Evolutionary conservation across 2,888 invertebrate species (phyloP), one percentile per base, ranked within the genome.

Genomic region (Plutella xylostella): DNA sequence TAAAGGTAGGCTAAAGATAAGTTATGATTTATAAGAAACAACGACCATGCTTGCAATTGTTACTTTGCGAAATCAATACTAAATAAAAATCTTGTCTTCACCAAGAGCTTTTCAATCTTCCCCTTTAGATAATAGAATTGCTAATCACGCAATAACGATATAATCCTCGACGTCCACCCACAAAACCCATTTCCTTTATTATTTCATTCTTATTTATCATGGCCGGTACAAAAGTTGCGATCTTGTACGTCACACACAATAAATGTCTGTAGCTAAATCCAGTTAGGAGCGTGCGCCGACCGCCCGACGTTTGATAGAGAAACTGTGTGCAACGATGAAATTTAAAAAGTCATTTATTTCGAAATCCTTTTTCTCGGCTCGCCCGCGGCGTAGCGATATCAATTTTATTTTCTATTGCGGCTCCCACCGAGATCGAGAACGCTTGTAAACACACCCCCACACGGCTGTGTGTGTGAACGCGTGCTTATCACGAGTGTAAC

Each of bases 331-430:
- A 82, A 78, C 79, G 83, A 80, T 82, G 75, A 82, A 83, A 82
- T 83, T 83, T 83, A 79, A 83, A 83, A 83, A 83, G 80, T 83
- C 82, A 83, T 83, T 83, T 83, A 80, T 80, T 78, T 83, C 72
- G 71, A 77, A 83, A 82, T 83, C 72, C 82, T 79, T 82, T 82
- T 79, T 79, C 80, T 79, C 79, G 72, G 69, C 64, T 63, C 69
- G 79, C 80, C 73, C 75, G 76, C 65, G 79, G 30, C 75, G 55
- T 58, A 66, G 66, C 69, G 73, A 74, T 82, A 82, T 82, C 80
- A 79, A 80, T 80, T 83, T 79, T 82, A 80, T 82, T 82, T 79
- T 78, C 72, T 63, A 70, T 68, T 71, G 73, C 57, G 69, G 78
- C 75, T 75, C 68, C 75, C 64, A 73, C 60, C 58, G 50, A 15